Evolutionary conservation across 1,140 invertebrate species (phyloP), one percentile per base, ranked within the genome.

Genomic region (Sminthurinus signatus): DNA sequence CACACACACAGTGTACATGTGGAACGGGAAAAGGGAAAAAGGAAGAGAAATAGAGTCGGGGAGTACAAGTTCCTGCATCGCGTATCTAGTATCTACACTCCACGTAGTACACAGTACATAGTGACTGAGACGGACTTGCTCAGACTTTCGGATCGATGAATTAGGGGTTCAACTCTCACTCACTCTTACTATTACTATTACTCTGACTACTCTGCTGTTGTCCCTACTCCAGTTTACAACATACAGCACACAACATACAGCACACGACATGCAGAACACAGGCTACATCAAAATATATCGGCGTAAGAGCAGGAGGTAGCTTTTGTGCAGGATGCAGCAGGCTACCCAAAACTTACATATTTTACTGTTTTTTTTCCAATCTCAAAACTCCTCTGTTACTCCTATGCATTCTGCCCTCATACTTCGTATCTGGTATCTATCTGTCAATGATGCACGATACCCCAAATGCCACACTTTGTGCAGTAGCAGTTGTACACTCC

Each of bases 101-200:
- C n/a, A n/a, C n/a, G n/a, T n/a, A n/a, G n/a, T n/a, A n/a, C n/a
- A n/a, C n/a, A n/a, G n/a, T n/a, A n/a, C n/a, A n/a, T n/a, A n/a
- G n/a, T n/a, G n/a, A n/a, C n/a, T n/a, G n/a, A n/a, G n/a, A n/a
- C n/a, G 61, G 62, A 64, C 62, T 39, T 64, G 62, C 62, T 64
- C 62, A 64, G 62, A 64, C 54, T 58, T 44, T 31, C 54, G 48
- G 63, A 65, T 65, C 63, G 57, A 65, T 65, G 57, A 65, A 65
- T 65, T 65, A 55, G 63, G 56, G 57, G 42, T 42, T 29, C 59
- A 60, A 55, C 32, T 42, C 28, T 27, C 23, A n/a, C 60, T 62
- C 21, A 19, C 29, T 19, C 50, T 54, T 46, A 27, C 51, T 39
- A n/a, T n/a, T n/a, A n/a, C n/a, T n/a, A n/a, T n/a, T n/a, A n/a